Conservation (phyloP, 2,888 invertebrate species). For the Phoronis australis region DNA sequence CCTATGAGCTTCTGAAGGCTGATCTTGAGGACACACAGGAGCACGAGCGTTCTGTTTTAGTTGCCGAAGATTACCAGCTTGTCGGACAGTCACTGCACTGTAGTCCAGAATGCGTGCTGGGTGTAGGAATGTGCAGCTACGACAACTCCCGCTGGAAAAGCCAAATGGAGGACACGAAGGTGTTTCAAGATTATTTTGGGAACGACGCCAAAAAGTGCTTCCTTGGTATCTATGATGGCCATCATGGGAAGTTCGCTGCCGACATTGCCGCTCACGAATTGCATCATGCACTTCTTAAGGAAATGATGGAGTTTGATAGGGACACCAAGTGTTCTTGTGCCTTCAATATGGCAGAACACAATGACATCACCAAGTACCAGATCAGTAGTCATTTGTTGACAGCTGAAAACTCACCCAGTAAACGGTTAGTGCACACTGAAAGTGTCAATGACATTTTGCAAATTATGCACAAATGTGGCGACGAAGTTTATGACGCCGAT, state of each 20-base stretch:
- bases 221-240: slow-evolving; percentile 44
- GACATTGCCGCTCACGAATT: slow-evolving; percentile 41
- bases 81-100: slow-evolving; percentile 33
- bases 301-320: slow-evolving; percentile 46
- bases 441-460: slow-evolving; percentile 36
- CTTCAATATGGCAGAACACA: slow-evolving; percentile 24
- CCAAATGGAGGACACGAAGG: slow-evolving; percentile 44
- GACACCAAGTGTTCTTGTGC: slow-evolving; percentile 30
- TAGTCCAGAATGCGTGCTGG: slow-evolving; percentile 27
- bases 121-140: slow-evolving; percentile 34
- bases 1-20: slow-evolving; percentile 42
- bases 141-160: slow-evolving; percentile 41
- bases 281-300: slow-evolving; percentile 38
- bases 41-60: slow-evolving; percentile 18
- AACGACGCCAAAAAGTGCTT: slow-evolving; percentile 42
- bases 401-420: neutral
- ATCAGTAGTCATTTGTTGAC: neutral
- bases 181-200: slow-evolving; percentile 45
- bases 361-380: neutral
- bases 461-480: slow-evolving; percentile 39
- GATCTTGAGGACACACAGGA: slow-evolving; percentile 38
- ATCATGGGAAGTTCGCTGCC: slow-evolving; percentile 44
- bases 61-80: slow-evolving; percentile 21
- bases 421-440: slow-evolving; percentile 20
- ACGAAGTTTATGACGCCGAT: slow-evolving; percentile 30